Evolutionary conservation across 2,797 vertebrate species (phyloP), one percentile per base, ranked within the genome.

Genomic region (Miichthys miiuy): DNA sequence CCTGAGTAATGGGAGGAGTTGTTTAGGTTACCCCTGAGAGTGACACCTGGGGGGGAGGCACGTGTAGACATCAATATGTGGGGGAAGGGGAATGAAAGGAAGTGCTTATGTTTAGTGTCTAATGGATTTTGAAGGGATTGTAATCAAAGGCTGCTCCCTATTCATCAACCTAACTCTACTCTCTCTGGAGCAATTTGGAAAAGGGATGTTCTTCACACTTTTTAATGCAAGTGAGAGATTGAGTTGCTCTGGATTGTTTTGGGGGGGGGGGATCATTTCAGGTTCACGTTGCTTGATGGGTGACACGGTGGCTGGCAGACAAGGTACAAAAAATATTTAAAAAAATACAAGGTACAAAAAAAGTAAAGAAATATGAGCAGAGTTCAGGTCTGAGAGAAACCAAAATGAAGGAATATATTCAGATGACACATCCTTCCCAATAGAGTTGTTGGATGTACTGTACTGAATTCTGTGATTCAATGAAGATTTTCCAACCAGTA

Each of bases 41-140:
- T 77, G 67, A 82, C 86, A 85, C 78, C 75, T 71, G 73, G 21
- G 72, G 50, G 58, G 66, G 38, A 75, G 82, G 73, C 78, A 79
- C 27, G 47, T 74, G 82, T 62, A 50, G 68, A 79, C 51, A 68
- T 91, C 88, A 80, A 91, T 94, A 85, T 80, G 47, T 72, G 79
- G 57, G 71, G 67, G 72, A 55, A 44, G 63, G 60, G 41, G 25
- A 77, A 86, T 83, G 75, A 85, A 86, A 87, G 84, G 83, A 77
- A 80, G 88, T 74, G 83, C 89, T 91, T 90, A 91, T 77, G 66
- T 84, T 82, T 68, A 58, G 77, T 82, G 77, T 88, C 62, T 88
- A 82, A 89, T 88, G 82, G 89, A 87, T 86, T 75, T 75, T 82
- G 72, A 83, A 76, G 77, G 88, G 79, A 85, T 88, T 85, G 86